Conservation (phyloP, 2,888 invertebrate genomes). For the Meiosimyza platycephala region DNA sequence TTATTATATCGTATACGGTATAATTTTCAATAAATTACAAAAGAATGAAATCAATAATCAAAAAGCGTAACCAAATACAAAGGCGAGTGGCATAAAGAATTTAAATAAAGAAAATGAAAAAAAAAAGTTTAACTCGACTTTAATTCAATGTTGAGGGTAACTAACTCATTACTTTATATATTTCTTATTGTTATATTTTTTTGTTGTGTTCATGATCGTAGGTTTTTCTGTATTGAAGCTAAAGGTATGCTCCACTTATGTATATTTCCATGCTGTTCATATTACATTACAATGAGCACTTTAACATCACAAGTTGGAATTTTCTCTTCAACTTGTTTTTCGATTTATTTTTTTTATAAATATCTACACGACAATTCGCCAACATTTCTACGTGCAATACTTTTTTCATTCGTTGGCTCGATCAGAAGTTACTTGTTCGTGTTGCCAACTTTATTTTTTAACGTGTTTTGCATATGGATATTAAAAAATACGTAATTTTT, state of each 20-base stretch:
- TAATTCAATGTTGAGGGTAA: too few species aligned
- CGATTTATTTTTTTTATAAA: not conserved
- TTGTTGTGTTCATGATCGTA: too few species aligned
- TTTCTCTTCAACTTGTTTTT: too few species aligned
- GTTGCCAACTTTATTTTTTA: constrained; percentile 32
- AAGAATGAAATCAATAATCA: constrained; percentile 53
- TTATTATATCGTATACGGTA: constrained; percentile 1
- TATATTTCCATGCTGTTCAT: too few species aligned
- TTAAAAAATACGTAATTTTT: constrained; percentile 38
- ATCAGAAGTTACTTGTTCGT: constrained; percentile 18
- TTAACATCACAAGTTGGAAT: too few species aligned
- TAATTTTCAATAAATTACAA: constrained; percentile 47
- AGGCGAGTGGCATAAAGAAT: constrained; percentile 22
- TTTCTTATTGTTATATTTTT: too few species aligned
- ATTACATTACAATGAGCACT: too few species aligned
- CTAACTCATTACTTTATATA: too few species aligned
- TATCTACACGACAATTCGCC: constrained; percentile 1
- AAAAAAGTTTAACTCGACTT: constrained; percentile 47
- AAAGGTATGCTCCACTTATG: too few species aligned
- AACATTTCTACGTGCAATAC: not conserved
- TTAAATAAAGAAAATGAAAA: not conserved
- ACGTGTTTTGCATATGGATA: constrained; percentile 47
- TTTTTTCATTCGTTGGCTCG: not conserved
- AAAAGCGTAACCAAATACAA: constrained; percentile 57
- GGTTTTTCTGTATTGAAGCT: too few species aligned